phyloP scores from a whole-genome alignment of 2,113 vertebrate species.

The Phodopus roborovskii region DNA sequence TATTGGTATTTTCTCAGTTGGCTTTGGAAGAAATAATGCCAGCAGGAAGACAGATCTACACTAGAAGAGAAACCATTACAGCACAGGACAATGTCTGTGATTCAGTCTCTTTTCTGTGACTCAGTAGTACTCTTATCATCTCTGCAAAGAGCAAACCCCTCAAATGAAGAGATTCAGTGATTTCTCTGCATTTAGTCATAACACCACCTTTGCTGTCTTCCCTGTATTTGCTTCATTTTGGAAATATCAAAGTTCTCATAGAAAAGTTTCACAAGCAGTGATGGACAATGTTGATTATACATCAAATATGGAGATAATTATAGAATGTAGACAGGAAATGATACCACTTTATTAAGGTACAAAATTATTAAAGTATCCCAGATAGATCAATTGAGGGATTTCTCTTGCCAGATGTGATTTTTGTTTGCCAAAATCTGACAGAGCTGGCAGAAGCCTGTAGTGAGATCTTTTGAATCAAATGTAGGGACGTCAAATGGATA shows the following conservation, averaged over 20 bases:
- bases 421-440: conserved; percentile 44
- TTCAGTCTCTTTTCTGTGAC: not conserved
- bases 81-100: not conserved
- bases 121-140: not conserved
- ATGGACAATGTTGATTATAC: not conserved
- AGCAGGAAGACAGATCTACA: not conserved
- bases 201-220: not conserved
- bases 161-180: not conserved
- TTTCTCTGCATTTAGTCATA: not conserved
- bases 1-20: not conserved
- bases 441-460: conserved; percentile 11
- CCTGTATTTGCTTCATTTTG: conserved; percentile 8
- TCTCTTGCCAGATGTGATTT: conserved; percentile 42
- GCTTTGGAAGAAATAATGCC: not conserved
- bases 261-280: conserved; percentile 25
- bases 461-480: conserved; percentile 42
- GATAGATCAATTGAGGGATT: not conserved
- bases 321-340: conserved; percentile 23
- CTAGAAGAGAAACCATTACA: not conserved
- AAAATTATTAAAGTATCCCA: conserved; percentile 40
- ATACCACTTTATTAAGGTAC: not conserved
- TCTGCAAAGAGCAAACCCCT: not conserved
- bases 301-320: not conserved
- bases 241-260: conserved; percentile 33
- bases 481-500: not conserved